Base-by-base conservation (phyloP, 2,888 invertebrate genomes). In the Agriotes lineatus region DNA sequence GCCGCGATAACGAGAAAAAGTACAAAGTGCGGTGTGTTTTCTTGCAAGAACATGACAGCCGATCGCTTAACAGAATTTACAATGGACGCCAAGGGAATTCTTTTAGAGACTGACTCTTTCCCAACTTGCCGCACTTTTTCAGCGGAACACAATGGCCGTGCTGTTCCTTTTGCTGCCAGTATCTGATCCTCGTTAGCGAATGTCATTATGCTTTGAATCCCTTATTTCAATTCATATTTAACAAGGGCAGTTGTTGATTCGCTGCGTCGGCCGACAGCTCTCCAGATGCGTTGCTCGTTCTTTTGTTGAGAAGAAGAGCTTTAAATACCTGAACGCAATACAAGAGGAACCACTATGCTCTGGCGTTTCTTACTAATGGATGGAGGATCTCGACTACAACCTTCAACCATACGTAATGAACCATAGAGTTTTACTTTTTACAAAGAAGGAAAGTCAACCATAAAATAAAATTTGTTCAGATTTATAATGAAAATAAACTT, bases 1-100 rank as follows among this genome's bases (percentile, higher is more conserved):
- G 56, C 12, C 63, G 14, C 35, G 22, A 57, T 70, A 72, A 72
- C 70, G 68, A 69, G 65, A 64, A 73, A 73, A 74, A 74, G 67
- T 72, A 74, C 73, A 72, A 70, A 68, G 71, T 70, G 75, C 71
- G 73, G 74, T 70, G 61, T 72, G 73, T 75, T 71, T 70, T 67
- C 70, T 71, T 68, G 56, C 39, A 70, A 69, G 70, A 72, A 74
- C 75, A 72, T 70, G 72, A 75, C 75, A 74, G 67, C 70, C 70
- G 70, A 72, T 73, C 65, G 69, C 70, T 67, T 73, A 61, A 42
- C 45, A 56, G 63, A 63, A 72, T 74, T 71, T 74, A 74, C 72
- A 71, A 67, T 65, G 69, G 66, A 72, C 65, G 67, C 62, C 58
- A 44, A 60, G 59, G 10, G 71, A 68, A 71, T 72, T 67, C 63